Conservation (phyloP, 2,113 vertebrate genomes). For the Pogona vitticeps region DNA sequence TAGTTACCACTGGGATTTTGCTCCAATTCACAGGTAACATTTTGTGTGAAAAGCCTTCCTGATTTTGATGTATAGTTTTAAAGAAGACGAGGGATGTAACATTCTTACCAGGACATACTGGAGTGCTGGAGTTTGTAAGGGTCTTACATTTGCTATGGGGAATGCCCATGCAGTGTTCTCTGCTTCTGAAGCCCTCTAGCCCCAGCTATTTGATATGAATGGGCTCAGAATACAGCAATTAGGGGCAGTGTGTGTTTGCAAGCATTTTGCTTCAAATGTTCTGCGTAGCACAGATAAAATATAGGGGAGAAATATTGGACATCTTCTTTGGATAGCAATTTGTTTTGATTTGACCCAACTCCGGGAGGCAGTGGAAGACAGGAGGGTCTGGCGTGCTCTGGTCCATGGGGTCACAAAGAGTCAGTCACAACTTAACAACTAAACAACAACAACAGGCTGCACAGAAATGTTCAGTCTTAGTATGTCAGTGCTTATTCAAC, state of each 20-base stretch:
- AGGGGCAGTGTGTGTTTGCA: not conserved
- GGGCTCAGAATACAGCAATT: not conserved
- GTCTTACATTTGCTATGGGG: not conserved
- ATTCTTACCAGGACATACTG: not conserved
- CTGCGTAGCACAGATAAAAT: not conserved
- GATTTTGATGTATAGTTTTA: slow-evolving; percentile 2
- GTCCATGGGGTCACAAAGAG: no score
- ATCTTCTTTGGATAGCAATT: not conserved
- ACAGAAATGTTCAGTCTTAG: not conserved
- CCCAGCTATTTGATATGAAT: not conserved
- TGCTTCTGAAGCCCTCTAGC: not conserved
- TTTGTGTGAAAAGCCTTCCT: not conserved
- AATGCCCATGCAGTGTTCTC: not conserved
- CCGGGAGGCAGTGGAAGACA: no score
- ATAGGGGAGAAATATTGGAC: not conserved
- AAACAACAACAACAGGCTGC: no score
- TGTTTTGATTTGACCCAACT: not conserved
- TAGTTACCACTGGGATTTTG: slow-evolving; percentile 29
- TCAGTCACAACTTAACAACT: no score
- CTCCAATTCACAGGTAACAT: slow-evolving; percentile 14
- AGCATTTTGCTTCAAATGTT: not conserved
- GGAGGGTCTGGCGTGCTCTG: no score
- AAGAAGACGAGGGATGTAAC: not conserved
- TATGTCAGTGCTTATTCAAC: not conserved
- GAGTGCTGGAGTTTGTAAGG: not conserved